phyloP scores from a whole-genome alignment of 2,888 invertebrate species.

The Agrotis segetum region DNA sequence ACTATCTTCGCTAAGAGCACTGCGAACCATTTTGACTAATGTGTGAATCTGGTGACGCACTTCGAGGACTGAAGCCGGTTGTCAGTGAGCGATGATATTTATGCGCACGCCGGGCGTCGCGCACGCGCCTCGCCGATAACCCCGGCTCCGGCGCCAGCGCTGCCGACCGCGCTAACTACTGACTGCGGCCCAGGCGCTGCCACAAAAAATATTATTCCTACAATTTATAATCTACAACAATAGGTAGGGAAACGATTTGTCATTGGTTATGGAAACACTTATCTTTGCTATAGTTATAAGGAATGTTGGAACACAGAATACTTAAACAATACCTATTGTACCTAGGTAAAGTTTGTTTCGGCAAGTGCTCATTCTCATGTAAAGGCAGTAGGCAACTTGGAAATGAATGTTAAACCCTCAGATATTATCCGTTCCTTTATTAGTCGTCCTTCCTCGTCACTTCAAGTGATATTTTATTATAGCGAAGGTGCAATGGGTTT shows the following conservation, averaged over 20 bases:
- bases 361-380: neutral
- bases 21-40: conserved; percentile 80
- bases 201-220: conserved; percentile 51
- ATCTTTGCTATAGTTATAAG: conserved; percentile 23
- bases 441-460: neutral
- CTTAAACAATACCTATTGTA: neutral
- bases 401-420: neutral
- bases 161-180: conserved; percentile 64
- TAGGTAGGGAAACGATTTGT: conserved; percentile 17
- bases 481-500: neutral
- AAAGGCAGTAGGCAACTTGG: too few species aligned
- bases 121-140: conserved; percentile 89
- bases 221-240: conserved; percentile 42
- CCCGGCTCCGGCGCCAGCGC: conserved; percentile 83
- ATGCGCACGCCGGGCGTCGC: conserved; percentile 81
- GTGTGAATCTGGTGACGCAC: conserved; percentile 66
- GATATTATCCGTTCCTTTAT: neutral
- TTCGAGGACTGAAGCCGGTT: conserved; percentile 77
- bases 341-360: neutral
- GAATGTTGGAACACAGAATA: conserved; percentile 2
- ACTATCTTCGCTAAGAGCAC: conserved; percentile 79
- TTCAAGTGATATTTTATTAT: neutral
- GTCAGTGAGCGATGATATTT: conserved; percentile 78
- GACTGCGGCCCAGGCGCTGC: conserved; percentile 54
- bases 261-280: conserved; percentile 7